Conservation (phyloP, 2,797 vertebrate species). For the Arremon aurantiirostris region DNA sequence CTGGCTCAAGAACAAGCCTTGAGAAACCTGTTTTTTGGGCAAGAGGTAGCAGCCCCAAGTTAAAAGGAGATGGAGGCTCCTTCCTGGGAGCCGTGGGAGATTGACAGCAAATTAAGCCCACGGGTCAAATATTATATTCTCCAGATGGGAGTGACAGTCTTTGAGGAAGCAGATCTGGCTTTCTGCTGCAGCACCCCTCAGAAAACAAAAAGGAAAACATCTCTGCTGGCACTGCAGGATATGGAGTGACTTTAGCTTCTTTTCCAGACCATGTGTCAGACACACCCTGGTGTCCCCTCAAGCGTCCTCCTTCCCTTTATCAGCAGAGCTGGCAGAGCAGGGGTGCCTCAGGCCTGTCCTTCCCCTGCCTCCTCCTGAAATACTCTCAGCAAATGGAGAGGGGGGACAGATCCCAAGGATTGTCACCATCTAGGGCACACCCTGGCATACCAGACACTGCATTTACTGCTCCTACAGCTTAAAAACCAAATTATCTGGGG, state of each 20-base stretch:
- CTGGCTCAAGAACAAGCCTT: not conserved
- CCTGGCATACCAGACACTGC: not conserved
- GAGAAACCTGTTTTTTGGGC: not conserved
- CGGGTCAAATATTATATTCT: slow-evolving; percentile 6
- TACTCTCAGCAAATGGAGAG: not conserved
- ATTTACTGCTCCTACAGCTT: not conserved
- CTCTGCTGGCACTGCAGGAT: not conserved
- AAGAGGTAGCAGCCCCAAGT: not conserved
- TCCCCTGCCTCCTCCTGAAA: not conserved
- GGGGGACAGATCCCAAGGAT: not conserved
- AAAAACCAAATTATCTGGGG: fast-evolving
- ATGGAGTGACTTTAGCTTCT: not conserved
- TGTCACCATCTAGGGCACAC: not conserved
- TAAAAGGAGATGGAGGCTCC: not conserved
- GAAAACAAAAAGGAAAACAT: not conserved
- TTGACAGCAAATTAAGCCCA: not conserved
- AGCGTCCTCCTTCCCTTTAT: not conserved
- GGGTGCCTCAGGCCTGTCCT: not conserved
- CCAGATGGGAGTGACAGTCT: slow-evolving; percentile 31
- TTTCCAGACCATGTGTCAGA: slow-evolving; percentile 1
- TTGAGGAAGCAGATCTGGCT: slow-evolving; percentile 39
- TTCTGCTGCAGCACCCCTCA: slow-evolving; percentile 38
- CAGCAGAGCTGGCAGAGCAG: not conserved
- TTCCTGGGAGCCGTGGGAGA: slow-evolving; percentile 4
- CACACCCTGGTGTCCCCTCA: not conserved